Percentiles rank a stretch among this genome's conserved stretches.
These are phyloP conservation scores for Ylistrum balloti DNA, from an alignment of 1,140 invertebrate genomes.

Conservation along the genomic window DNA sequence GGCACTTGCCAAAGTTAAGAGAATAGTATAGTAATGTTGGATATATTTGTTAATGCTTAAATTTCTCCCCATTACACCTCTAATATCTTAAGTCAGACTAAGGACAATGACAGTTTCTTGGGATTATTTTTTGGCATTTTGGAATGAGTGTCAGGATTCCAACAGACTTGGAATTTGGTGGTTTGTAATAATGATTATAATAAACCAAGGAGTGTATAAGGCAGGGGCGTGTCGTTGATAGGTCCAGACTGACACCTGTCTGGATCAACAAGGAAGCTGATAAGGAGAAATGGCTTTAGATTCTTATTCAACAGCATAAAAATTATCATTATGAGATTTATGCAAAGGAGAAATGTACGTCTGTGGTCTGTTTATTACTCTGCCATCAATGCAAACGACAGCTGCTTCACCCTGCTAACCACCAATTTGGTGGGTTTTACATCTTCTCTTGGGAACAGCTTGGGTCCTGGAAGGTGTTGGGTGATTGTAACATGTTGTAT, in stretches of 20 bases:
- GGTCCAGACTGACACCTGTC: neutral
- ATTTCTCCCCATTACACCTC: too few species aligned
- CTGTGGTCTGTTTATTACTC: neutral
- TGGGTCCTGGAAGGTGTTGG: neutral
- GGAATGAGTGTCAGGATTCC: too few species aligned
- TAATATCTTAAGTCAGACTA: too few species aligned
- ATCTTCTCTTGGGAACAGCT: neutral
- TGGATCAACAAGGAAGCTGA: neutral
- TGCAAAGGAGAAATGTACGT: neutral
- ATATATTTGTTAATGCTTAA: too few species aligned
- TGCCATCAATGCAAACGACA: neutral
- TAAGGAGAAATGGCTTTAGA: neutral
- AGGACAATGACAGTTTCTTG: too few species aligned
- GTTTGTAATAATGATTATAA: too few species aligned
- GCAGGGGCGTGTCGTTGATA: neutral
- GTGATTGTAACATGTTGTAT: neutral
- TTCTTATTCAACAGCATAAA: neutral
- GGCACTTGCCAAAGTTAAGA: neutral
- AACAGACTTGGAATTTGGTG: too few species aligned
- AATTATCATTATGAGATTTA: neutral
- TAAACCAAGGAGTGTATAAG: neutral
- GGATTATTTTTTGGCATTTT: too few species aligned
- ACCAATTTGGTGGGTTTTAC: neutral
- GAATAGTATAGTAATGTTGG: too few species aligned
- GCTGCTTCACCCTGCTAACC: neutral